These are phyloP conservation scores for Hedychridium roseum DNA, from an alignment of 2,888 invertebrate genomes.

Conservation along the genomic window DNA sequence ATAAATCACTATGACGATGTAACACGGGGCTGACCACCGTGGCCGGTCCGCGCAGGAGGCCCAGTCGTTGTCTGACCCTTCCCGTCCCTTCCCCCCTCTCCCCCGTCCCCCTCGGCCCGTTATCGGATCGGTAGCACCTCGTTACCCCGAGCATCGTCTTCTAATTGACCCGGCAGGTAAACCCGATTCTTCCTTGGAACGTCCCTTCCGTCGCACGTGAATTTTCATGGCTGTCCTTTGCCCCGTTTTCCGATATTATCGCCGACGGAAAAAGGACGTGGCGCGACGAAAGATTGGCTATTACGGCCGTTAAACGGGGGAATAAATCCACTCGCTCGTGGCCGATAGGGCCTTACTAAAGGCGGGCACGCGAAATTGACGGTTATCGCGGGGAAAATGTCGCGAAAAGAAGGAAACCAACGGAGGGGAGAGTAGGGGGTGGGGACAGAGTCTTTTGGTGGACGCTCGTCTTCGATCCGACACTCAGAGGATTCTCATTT, in stretches of 20 bases:
- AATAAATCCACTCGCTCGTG: too few species aligned
- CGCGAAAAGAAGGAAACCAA: too few species aligned
- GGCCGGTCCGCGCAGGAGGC: constrained; percentile 11
- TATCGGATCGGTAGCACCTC: constrained; percentile 41
- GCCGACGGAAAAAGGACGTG: too few species aligned
- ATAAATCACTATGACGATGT: constrained; percentile 49
- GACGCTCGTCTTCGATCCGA: constrained; percentile 31
- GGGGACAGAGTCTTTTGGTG: too few species aligned
- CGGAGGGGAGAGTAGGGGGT: too few species aligned
- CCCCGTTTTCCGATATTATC: too few species aligned
- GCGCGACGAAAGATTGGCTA: too few species aligned
- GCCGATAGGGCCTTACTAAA: too few species aligned
- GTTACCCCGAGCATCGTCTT: constrained; percentile 29
- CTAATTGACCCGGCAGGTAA: constrained; percentile 27
- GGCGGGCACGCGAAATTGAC: too few species aligned
- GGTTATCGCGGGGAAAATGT: too few species aligned
- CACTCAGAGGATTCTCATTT: constrained; percentile 45
- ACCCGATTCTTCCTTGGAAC: neutral
- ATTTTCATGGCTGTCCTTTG: neutral
- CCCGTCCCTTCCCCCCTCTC: constrained; percentile 14
- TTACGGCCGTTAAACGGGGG: too few species aligned
- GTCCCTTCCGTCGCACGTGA: neutral
- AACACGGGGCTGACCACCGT: constrained; percentile 24
- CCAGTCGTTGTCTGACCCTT: constrained; percentile 9
- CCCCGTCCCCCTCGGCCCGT: constrained; percentile 12